phyloP scores from a whole-genome alignment of 2,797 vertebrate genomes.

The Notolabrus celidotus region DNA sequence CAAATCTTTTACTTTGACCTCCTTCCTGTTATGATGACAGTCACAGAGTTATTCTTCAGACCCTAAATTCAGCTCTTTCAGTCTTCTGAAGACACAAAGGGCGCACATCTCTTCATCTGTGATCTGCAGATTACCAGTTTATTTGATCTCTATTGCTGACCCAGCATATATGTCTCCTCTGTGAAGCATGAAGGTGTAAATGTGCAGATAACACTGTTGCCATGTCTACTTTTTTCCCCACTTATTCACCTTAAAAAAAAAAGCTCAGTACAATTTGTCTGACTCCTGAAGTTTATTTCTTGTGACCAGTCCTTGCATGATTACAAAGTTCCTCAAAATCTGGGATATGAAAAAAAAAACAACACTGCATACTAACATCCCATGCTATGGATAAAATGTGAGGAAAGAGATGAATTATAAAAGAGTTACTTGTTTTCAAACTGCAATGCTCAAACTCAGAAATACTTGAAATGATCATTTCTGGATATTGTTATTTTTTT shows the following conservation, averaged over 20 bases:
- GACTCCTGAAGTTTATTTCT: neutral
- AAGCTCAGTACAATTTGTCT: neutral
- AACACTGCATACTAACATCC: too few relatives aligned
- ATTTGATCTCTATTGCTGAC: conserved; percentile 39
- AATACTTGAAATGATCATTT: too few relatives aligned
- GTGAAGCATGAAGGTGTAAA: conserved; percentile 1
- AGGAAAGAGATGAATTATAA: too few relatives aligned
- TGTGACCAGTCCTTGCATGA: neutral
- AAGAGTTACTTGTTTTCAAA: too few relatives aligned
- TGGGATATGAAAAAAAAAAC: too few relatives aligned
- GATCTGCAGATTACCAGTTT: conserved; percentile 37
- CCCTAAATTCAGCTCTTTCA: conserved; percentile 36
- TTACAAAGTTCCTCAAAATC: neutral
- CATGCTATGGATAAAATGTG: too few relatives aligned
- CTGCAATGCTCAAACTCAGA: too few relatives aligned
- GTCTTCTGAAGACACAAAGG: conserved; percentile 40
- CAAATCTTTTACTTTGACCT: conserved; percentile 25
- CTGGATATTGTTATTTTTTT: too few relatives aligned
- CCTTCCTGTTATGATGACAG: conserved; percentile 15
- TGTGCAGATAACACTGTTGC: conserved; percentile 7
- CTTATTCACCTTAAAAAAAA: conserved; percentile 2
- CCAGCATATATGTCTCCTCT: conserved; percentile 20
- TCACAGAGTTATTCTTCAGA: conserved; percentile 24
- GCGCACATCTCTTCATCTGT: conserved; percentile 14
- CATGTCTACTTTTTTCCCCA: neutral